These are phyloP conservation scores for Timandra comae DNA, from an alignment of 2,888 invertebrate genomes.

Conservation along the genomic window DNA sequence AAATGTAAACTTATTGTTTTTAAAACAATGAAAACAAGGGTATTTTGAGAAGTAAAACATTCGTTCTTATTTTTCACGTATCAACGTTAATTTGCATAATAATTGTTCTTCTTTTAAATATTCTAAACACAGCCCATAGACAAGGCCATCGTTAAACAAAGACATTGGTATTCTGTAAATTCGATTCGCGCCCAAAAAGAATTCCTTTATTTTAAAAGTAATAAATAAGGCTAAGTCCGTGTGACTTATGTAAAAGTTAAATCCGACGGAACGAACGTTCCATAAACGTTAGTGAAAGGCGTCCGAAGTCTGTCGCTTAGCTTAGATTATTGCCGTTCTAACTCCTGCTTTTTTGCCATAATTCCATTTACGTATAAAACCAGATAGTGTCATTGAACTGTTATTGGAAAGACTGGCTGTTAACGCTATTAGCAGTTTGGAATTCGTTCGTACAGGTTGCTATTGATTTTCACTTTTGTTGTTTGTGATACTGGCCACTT, in stretches of 20 bases:
- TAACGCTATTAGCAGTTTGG: constrained; percentile 3
- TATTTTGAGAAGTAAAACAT: too few relatives aligned
- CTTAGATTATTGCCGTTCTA: constrained; percentile 9
- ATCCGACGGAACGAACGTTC: constrained; percentile 19
- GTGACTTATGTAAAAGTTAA: constrained; percentile 25
- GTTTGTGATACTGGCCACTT: constrained; percentile 1
- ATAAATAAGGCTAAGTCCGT: not conserved
- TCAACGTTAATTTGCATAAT: too few relatives aligned
- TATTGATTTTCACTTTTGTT: constrained; percentile 13
- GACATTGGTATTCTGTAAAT: constrained; percentile 1
- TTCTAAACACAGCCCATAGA: too few relatives aligned
- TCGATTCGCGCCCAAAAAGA: too few relatives aligned
- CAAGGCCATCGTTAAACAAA: not conserved
- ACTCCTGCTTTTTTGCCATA: constrained; percentile 13
- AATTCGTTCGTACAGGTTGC: constrained; percentile 1
- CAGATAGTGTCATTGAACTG: constrained; percentile 21
- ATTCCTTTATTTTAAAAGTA: too few relatives aligned
- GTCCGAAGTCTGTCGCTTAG: constrained; percentile 20
- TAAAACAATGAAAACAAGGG: too few relatives aligned
- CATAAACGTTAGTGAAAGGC: constrained; percentile 32
- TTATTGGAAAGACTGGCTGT: constrained; percentile 12
- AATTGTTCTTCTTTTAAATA: too few relatives aligned
- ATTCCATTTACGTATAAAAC: constrained; percentile 17
- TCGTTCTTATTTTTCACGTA: too few relatives aligned
- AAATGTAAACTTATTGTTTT: too few relatives aligned